Evolutionary conservation across 2,888 invertebrate species (phyloP).

Genomic region (Tromatobia lineatoria): DNA sequence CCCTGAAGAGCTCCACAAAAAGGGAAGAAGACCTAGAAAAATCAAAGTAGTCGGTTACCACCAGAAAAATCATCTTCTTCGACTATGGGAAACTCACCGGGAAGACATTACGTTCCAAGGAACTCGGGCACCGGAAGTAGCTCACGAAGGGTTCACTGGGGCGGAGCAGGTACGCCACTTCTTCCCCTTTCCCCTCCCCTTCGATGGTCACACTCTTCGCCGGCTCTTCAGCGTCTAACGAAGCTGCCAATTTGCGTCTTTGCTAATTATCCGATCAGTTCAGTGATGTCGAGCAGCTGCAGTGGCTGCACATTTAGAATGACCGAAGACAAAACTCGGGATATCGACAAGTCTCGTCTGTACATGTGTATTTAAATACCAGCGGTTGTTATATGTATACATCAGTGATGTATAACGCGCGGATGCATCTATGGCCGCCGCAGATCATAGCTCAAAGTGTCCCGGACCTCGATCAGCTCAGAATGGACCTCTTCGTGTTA

Average conservation of each 20-base stretch:
- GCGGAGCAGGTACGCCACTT: conserved; percentile 91
- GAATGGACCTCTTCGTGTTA: conserved; percentile 19
- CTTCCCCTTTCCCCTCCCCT: conserved; percentile 12
- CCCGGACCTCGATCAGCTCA: conserved; percentile 62
- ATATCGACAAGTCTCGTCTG: conserved; percentile 33
- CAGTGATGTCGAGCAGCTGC: neutral
- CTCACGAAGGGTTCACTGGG: conserved; percentile 93
- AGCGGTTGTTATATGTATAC: conserved; percentile 32
- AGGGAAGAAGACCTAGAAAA: conserved; percentile 20
- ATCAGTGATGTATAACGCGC: conserved; percentile 63
- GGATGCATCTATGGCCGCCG: conserved; percentile 61
- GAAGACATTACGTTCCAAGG: conserved; percentile 87
- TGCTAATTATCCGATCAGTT: conserved; percentile 11
- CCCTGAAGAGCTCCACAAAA: too few relatives aligned
- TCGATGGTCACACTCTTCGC: conserved; percentile 4
- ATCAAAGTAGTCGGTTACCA: conserved; percentile 18
- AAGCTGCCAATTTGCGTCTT: conserved; percentile 8
- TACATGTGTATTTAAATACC: conserved; percentile 46
- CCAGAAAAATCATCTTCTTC: conserved; percentile 28
- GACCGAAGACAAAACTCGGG: conserved; percentile 6
- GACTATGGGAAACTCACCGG: conserved; percentile 89
- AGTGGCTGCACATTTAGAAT: conserved; percentile 8
- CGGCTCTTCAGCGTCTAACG: conserved; percentile 3
- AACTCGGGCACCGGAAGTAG: conserved; percentile 86
- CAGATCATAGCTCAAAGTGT: conserved; percentile 66